Conservation (phyloP, 2,113 vertebrate genomes). For the Cyprinodon brontotheroides region DNA sequence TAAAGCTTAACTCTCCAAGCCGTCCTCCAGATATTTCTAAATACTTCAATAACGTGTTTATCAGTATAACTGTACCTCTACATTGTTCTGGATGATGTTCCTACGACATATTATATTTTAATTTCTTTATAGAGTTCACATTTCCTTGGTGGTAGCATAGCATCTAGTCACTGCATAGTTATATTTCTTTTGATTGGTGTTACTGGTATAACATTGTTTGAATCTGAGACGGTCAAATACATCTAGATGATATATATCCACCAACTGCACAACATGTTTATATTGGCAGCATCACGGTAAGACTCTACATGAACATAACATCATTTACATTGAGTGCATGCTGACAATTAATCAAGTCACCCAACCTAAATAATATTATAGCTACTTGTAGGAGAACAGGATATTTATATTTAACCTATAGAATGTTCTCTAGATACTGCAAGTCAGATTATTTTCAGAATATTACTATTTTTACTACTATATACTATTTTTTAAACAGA, state of each 20-base stretch:
- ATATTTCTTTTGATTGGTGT: not conserved
- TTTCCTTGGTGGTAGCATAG: not conserved
- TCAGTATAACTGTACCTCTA: not conserved
- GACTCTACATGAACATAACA: not conserved
- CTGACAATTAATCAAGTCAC: too few relatives aligned
- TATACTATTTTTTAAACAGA: too few relatives aligned
- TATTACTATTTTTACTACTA: too few relatives aligned
- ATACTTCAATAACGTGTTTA: conserved; percentile 5
- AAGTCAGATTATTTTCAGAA: too few relatives aligned
- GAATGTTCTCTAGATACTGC: too few relatives aligned
- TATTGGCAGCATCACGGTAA: not conserved
- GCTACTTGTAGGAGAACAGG: too few relatives aligned
- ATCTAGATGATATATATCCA: not conserved
- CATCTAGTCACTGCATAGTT: not conserved
- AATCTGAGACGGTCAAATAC: not conserved
- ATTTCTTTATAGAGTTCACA: not conserved
- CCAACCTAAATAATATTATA: too few relatives aligned
- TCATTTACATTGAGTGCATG: not conserved
- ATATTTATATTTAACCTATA: too few relatives aligned
- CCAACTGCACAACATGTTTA: not conserved
- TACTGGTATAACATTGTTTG: not conserved
- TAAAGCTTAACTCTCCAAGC: conserved; percentile 42
- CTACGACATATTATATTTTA: not conserved
- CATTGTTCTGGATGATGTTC: not conserved
- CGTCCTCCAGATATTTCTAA: conserved; percentile 34